phyloP scores from a whole-genome alignment of 2,113 vertebrate genomes.

The Haliaeetus leucogaster region DNA sequence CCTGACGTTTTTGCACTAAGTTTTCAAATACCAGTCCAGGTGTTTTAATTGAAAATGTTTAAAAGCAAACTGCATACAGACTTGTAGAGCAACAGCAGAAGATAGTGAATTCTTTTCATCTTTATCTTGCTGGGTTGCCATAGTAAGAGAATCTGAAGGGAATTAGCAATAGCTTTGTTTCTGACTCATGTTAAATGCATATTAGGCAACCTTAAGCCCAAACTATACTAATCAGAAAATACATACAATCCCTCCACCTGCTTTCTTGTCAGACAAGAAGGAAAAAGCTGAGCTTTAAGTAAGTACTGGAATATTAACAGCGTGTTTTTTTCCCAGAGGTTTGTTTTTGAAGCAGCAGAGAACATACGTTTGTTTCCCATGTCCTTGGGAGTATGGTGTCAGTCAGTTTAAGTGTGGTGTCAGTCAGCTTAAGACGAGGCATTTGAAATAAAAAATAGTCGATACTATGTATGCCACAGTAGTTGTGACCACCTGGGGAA shows the following conservation, averaged over 20 bases:
- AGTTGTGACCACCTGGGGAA: not conserved
- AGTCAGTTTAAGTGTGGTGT: not conserved
- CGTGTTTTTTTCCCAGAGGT: not conserved
- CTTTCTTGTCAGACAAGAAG: not conserved
- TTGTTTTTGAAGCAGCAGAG: not conserved
- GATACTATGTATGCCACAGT: not conserved
- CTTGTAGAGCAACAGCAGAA: slow-evolving; percentile 17
- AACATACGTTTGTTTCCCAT: not conserved
- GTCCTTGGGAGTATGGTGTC: not conserved
- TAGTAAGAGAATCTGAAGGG: slow-evolving; percentile 26
- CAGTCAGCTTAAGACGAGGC: not conserved
- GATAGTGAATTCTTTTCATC: slow-evolving; percentile 29
- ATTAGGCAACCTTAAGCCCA: slow-evolving; percentile 29
- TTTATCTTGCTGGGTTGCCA: slow-evolving; percentile 31
- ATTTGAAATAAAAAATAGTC: slow-evolving; percentile 11
- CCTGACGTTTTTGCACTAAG: not conserved
- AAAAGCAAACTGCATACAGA: not conserved
- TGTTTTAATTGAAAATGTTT: slow-evolving; percentile 34
- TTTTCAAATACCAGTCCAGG: slow-evolving; percentile 43
- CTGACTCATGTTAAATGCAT: slow-evolving; percentile 27
- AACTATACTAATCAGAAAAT: slow-evolving; percentile 36
- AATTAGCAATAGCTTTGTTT: slow-evolving; percentile 40
- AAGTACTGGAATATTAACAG: not conserved
- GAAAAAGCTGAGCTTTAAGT: not conserved
- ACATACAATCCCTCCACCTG: not conserved